Conservation (phyloP, 2,888 invertebrate genomes). For the Dolomedes plantarius region DNA sequence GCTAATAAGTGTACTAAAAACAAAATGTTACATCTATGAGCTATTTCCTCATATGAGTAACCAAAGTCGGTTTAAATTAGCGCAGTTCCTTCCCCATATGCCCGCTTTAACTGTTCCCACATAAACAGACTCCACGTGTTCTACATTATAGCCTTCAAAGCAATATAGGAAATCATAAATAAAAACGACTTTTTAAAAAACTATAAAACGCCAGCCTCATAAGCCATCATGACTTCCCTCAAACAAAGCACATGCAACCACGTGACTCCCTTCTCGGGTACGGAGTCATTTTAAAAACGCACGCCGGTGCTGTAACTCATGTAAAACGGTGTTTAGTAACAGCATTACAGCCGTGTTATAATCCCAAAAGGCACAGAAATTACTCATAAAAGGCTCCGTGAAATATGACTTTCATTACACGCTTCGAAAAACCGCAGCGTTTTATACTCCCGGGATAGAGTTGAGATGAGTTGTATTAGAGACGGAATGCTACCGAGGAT, state of each 20-base stretch:
- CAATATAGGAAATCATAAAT: background rate
- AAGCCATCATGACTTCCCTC: background rate
- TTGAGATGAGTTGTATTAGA: constrained; percentile 6
- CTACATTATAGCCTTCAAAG: background rate
- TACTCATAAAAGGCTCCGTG: constrained; percentile 57
- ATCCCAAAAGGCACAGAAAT: constrained; percentile 33
- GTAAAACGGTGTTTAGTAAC: constrained; percentile 18
- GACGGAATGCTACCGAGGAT: background rate
- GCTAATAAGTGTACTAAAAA: too few species aligned
- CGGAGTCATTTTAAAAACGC: constrained; percentile 32
- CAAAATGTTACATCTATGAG: too few species aligned
- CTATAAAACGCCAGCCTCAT: background rate
- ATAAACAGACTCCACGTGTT: background rate
- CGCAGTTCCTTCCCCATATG: too few species aligned
- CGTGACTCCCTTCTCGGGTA: background rate
- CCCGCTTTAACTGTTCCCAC: background rate
- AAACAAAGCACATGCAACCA: background rate
- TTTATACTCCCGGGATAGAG: constrained; percentile 13
- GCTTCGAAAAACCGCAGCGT: constrained; percentile 46
- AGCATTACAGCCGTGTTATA: constrained; percentile 19
- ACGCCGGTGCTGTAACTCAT: constrained; percentile 7
- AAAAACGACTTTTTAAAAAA: constrained; percentile 13
- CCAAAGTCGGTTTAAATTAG: too few species aligned
- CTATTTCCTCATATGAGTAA: too few species aligned
- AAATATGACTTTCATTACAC: constrained; percentile 65